These are phyloP conservation scores for Lasioglossum leucozonium DNA, from an alignment of 2,888 invertebrate species.

Conservation along the genomic window DNA sequence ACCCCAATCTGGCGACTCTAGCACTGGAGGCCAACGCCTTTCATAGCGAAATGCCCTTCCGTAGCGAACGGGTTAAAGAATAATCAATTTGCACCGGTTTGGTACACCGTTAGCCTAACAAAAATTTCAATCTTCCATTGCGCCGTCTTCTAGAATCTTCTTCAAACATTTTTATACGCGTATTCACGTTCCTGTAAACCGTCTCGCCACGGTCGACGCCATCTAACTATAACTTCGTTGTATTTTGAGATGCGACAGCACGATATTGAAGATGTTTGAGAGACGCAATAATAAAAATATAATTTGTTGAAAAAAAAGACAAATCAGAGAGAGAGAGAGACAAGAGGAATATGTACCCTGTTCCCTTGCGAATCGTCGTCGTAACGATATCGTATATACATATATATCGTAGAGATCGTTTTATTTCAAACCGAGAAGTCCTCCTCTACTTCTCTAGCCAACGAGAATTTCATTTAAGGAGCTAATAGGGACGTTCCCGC, in stretches of 20 bases:
- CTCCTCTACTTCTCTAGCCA: not conserved
- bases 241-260: not conserved
- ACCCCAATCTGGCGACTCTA: too few species aligned
- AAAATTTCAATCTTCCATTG: not conserved
- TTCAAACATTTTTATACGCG: not conserved
- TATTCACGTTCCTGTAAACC: conserved; percentile 5
- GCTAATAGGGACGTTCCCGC: conserved; percentile 29
- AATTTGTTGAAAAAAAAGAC: not conserved
- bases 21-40: too few species aligned
- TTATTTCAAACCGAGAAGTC: not conserved
- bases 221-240: not conserved
- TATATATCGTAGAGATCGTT: not conserved
- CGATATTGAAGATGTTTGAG: not conserved
- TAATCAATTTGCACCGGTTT: not conserved
- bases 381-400: not conserved
- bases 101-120: not conserved
- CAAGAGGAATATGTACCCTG: not conserved
- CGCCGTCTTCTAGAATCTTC: not conserved
- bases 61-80: not conserved
- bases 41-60: too few species aligned
- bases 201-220: not conserved
- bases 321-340: not conserved
- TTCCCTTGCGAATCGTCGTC: not conserved
- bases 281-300: conserved; percentile 36
- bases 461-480: not conserved